Evolutionary conservation across 2,888 invertebrate genomes (phyloP), one percentile per base, ranked within the genome.

Genomic region (Diogma glabrata): DNA sequence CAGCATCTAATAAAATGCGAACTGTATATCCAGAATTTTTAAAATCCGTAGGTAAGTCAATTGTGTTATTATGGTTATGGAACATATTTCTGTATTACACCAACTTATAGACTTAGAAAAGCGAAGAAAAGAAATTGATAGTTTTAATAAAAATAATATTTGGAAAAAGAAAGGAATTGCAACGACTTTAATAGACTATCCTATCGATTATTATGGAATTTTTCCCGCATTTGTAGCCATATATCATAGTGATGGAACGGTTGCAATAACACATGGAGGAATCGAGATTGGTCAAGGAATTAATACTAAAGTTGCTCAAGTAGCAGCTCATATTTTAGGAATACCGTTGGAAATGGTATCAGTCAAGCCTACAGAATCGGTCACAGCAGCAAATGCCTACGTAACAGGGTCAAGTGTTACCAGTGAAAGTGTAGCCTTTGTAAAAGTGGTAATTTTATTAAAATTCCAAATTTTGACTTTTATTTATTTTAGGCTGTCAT

Each of bases 271-370:
- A 5, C 85, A 85, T 58, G 82, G 80, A 19, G 83, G 81, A 2
- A 70, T 80, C 38, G 84, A 84, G 72, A 78, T 81, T 70, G 88
- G 88, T 0, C 88, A 89, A 73, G 89, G 88, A 1, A 74, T 88
- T 43, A 84, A 88, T 57, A 87, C 87, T 0, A 88, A 87, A 74
- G 78, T 71, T 6, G 77, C 79, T 14, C 84, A 85, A 74, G 81
- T 84, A 1, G 81, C 78, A 55, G 86, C 84, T 0, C 75, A 81
- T 55, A 73, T 72, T 19, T 68, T 87, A 5, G 80, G 79, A 1
- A 77, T 87, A 53, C 75, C 81, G 10, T 55, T 87, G 54, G 75
- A 78, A 0, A 73, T 76, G 64, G 68, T 88, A 1, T 74, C 71
- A 22, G 74, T 87, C 0, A 82, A 83, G 60, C 76, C 82, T 3